A percentile compares a stretch with the other conserved stretches of the same genome.
Conservation (phyloP, 2,113 vertebrate genomes). For the Triplophysa rosa region DNA sequence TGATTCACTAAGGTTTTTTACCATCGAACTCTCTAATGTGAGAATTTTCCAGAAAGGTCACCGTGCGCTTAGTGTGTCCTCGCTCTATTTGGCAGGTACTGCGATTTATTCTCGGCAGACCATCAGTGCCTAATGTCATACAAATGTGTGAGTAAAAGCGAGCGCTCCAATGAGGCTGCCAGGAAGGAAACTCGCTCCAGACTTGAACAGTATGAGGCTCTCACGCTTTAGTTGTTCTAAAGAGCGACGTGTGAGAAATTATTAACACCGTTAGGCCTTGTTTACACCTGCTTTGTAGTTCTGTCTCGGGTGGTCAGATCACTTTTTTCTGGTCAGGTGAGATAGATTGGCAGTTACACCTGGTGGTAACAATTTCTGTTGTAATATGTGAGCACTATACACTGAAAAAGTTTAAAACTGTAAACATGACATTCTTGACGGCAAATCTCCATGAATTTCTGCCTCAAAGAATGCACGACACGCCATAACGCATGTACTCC, state of each 20-base stretch:
- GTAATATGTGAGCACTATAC: too few species aligned
- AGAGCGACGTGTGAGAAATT: neutral
- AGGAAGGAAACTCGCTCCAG: slow-evolving; percentile 27
- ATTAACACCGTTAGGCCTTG: slow-evolving; percentile 1
- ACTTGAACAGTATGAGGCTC: slow-evolving; percentile 14
- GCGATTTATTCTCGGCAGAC: slow-evolving; percentile 8
- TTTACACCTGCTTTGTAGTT: neutral
- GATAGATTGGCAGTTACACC: too few species aligned
- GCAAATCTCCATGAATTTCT: neutral
- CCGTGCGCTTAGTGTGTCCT: slow-evolving; percentile 7
- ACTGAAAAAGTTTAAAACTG: too few species aligned
- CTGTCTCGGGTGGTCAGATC: too few species aligned
- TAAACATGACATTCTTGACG: too few species aligned
- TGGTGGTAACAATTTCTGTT: too few species aligned
- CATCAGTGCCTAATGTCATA: slow-evolving; percentile 16
- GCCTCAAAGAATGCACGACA: neutral
- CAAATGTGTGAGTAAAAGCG: slow-evolving; percentile 24
- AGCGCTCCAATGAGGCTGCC: neutral
- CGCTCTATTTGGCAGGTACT: neutral
- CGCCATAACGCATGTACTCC: neutral
- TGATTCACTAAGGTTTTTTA: slow-evolving; percentile 20
- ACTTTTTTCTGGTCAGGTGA: too few species aligned
- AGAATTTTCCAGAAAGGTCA: slow-evolving; percentile 28
- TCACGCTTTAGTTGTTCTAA: slow-evolving; percentile 1
- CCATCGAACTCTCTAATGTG: slow-evolving; percentile 31